These are phyloP conservation scores for Arge pagana DNA, from an alignment of 2,888 invertebrate genomes.

Conservation along the genomic window DNA sequence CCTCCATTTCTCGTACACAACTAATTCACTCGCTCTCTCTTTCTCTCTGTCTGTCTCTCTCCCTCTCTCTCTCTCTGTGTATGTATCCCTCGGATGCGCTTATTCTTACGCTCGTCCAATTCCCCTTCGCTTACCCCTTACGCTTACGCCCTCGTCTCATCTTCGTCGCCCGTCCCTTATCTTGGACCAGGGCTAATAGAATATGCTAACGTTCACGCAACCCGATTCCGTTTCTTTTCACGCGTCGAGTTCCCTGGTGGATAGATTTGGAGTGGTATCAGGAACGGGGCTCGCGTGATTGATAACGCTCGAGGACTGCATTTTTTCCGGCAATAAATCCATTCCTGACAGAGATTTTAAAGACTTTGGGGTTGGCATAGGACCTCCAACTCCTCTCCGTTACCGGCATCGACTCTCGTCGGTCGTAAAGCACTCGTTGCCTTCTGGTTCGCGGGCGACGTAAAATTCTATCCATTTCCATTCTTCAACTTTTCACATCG, in stretches of 20 bases:
- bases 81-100: conserved; percentile 2
- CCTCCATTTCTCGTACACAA: too few species aligned
- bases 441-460: conserved; percentile 1
- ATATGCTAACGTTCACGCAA: conserved; percentile 16
- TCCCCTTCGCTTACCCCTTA: conserved; percentile 1
- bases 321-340: neutral
- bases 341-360: neutral
- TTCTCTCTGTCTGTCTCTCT: conserved; percentile 9
- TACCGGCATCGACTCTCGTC: conserved; percentile 7
- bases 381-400: conserved; percentile 1
- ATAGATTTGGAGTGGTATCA: too few species aligned
- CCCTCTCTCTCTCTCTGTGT: conserved; percentile 1
- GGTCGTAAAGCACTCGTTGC: conserved; percentile 11
- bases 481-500: conserved; percentile 6
- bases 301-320: neutral
- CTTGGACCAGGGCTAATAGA: conserved; percentile 12
- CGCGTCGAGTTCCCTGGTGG: neutral
- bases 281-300: neutral
- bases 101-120: neutral
- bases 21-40: conserved; percentile 2
- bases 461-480: conserved; percentile 13
- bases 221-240: neutral
- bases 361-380: neutral
- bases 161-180: neutral
- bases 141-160: neutral